phyloP scores from a whole-genome alignment of 1,140 invertebrate genomes.

The honey bee (Apis mellifera) region Amel_HAv3.1 CM009942.2:7592501-7593000 shows the following conservation, averaged over 20 bases:
- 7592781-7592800: neutral
- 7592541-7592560: too few species aligned
- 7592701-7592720: neutral
- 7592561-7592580: too few species aligned
- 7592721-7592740: neutral
- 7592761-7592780: neutral
- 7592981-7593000: neutral
- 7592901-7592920: slow-evolving; percentile 24
- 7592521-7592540: too few species aligned
- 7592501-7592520: too few species aligned
- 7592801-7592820: slow-evolving; percentile 24
- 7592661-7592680: neutral
- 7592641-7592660: neutral
- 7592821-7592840: neutral
- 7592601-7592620: too few species aligned
- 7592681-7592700: neutral
- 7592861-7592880: slow-evolving; percentile 41
- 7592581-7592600: too few species aligned
- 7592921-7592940: slow-evolving; percentile 52
- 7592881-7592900: slow-evolving; percentile 53
- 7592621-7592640: too few species aligned
- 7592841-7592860: slow-evolving; percentile 37
- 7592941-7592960: slow-evolving; percentile 19
- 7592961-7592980: neutral
- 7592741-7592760: neutral